A percentile compares a stretch with the other conserved stretches of the same genome.
Evolutionary conservation across 1,140 invertebrate genomes (phyloP).

Genomic region (Camponotus floridanus): DNA sequence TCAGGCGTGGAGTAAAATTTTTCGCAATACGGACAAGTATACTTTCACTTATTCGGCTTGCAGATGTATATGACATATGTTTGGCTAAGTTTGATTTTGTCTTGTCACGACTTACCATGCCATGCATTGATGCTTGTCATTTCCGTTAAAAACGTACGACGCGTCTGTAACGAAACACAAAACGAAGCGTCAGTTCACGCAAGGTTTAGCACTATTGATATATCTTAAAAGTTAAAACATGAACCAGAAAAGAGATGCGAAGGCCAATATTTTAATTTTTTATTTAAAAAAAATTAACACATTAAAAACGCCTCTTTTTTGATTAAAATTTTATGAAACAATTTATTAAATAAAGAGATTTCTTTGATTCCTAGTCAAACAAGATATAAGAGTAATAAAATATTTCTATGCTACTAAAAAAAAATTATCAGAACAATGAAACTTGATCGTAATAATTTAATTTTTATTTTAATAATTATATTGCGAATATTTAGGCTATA

Average conservation of each 20-base stretch:
- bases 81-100: constrained; percentile 77
- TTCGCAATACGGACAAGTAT: constrained; percentile 77
- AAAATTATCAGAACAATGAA: not conserved
- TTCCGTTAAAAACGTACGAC: constrained; percentile 61
- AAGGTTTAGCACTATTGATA: not conserved
- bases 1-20: constrained; percentile 79
- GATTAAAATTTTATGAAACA: not conserved
- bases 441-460: not conserved
- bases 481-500: not conserved
- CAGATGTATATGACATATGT: constrained; percentile 84
- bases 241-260: not conserved
- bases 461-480: not conserved
- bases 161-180: constrained; percentile 79
- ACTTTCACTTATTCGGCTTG: constrained; percentile 78
- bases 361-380: not conserved
- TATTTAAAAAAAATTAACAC: not conserved
- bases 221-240: not conserved
- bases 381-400: not conserved
- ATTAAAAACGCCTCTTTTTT: not conserved
- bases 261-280: not conserved
- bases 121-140: constrained; percentile 71
- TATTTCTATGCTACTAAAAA: not conserved
- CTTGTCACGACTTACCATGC: constrained; percentile 80
- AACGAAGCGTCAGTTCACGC: constrained; percentile 74
- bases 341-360: not conserved